Conservation (phyloP, 2,888 invertebrate species). For the Synergus umbraculus region DNA sequence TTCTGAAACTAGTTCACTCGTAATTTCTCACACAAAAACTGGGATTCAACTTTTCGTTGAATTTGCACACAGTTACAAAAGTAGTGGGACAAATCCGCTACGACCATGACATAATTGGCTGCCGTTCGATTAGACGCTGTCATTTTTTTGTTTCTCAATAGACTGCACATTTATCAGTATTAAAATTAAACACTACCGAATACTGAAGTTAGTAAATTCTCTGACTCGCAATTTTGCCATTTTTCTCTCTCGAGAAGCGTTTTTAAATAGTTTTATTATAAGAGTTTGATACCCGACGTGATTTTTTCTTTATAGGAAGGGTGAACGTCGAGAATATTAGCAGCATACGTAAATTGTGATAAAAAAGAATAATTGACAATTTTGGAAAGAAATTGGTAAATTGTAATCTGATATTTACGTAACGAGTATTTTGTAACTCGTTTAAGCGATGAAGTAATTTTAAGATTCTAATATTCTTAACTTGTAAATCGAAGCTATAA, state of each 20-base stretch:
- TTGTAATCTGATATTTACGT: not conserved
- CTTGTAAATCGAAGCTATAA: not conserved
- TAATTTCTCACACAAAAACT: not conserved
- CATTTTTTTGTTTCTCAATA: conserved; percentile 47
- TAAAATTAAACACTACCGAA: conserved; percentile 50
- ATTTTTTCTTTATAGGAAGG: not conserved
- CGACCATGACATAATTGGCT: conserved; percentile 55
- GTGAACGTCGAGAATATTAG: not conserved
- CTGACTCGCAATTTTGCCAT: not conserved
- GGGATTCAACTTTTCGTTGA: conserved; percentile 4
- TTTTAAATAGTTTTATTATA: conserved; percentile 8
- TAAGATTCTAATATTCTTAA: conserved; percentile 23
- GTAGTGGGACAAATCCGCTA: conserved; percentile 7
- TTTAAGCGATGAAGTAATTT: conserved; percentile 6
- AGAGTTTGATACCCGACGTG: not conserved
- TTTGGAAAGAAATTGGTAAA: not conserved
- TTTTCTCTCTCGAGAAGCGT: conserved; percentile 6
- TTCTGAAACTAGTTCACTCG: not conserved
- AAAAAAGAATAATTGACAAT: not conserved
- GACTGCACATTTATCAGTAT: conserved; percentile 67
- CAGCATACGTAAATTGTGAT: conserved; percentile 28
- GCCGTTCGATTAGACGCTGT: conserved; percentile 43
- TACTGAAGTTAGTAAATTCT: conserved; percentile 13
- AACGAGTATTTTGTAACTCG: not conserved
- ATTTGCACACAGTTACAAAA: conserved; percentile 28